phyloP scores from a whole-genome alignment of 2,797 vertebrate genomes.

The Stomatorhinus walkeri region DNA sequence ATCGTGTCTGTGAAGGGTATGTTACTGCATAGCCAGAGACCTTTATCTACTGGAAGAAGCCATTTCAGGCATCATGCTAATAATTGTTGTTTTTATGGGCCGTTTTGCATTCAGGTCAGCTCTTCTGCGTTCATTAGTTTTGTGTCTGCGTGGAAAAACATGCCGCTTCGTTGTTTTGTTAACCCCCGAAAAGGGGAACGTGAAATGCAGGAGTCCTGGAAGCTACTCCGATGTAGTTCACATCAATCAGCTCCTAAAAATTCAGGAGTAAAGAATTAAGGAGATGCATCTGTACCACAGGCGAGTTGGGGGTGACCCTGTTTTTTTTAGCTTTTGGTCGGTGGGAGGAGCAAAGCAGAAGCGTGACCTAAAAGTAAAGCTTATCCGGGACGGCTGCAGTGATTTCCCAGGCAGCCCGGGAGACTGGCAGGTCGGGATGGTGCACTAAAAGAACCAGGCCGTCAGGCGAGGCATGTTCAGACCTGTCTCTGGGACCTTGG shows the following conservation, averaged over 20 bases:
- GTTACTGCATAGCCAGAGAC: background rate
- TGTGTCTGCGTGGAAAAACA: background rate
- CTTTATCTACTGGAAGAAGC: background rate
- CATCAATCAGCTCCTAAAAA: background rate
- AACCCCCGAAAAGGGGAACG: background rate
- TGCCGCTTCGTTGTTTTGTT: background rate
- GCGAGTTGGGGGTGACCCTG: slow-evolving; percentile 19
- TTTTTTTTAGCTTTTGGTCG: slow-evolving; percentile 8
- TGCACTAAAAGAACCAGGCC: slow-evolving; percentile 30
- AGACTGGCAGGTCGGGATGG: slow-evolving; percentile 35
- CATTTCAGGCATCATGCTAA: background rate
- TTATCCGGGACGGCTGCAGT: slow-evolving; percentile 37
- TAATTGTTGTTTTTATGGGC: background rate
- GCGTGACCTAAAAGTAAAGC: slow-evolving; percentile 26
- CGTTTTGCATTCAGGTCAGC: background rate
- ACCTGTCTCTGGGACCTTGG: slow-evolving; percentile 38
- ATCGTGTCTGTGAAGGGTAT: background rate
- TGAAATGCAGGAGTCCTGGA: background rate
- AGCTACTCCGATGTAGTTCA: background rate
- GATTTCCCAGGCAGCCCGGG: slow-evolving; percentile 27
- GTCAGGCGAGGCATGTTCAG: slow-evolving; percentile 41
- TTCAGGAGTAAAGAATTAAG: background rate
- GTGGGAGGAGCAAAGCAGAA: slow-evolving; percentile 29
- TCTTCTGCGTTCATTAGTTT: background rate
- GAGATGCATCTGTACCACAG: background rate